Evolutionary conservation across 1,140 invertebrate genomes (phyloP), one percentile per base, ranked within the genome.

Genomic region (Nautilus pompilius): DNA sequence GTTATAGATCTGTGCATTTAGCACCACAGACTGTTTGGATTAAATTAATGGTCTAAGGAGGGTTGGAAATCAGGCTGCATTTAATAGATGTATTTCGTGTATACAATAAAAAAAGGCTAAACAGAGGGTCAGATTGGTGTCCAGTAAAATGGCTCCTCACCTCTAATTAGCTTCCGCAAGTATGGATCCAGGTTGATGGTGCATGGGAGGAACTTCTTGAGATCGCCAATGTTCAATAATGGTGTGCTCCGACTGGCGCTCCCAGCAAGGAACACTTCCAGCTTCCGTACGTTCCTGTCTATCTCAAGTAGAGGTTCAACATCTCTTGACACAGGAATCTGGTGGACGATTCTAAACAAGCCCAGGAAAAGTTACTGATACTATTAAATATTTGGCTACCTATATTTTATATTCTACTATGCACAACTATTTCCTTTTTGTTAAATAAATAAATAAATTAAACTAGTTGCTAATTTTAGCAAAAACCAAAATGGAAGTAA

Each of bases 161-260:
- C 92, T 88, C 95, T 94, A 41, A 97, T 94, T 30, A 95, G 91
- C 84, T 97, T 97, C 73, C 94, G 91, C 22, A 98, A 89, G 76
- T 95, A 97, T 0, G 95, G 96, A 86, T 98, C 95, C 20, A 98
- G 83, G 82, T 97, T 98, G 62, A 98, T 97, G 15, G 95, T 97
- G 76, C 97, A 98, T 0, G 95, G 95, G 54, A 98, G 82, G 78
- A 98, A 98, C 70, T 96, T 91, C 78, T 95, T 94, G 73, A 98
- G 86, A 80, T 97, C 94, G 58, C 90, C 90, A 58, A 87, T 76
- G 32, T 74, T 80, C 20, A 86, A 69, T 20, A 73, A 70, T 10
- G 80, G 90, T 89, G 91, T 89, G 81, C 95, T 93, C 4, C 68
- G 63, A 13, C 71, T 71, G 4, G 53, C 30, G 15, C 24, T 56